A percentile compares a stretch with the other conserved stretches of the same genome.
phyloP scores from a whole-genome alignment of 1,140 invertebrate species.

The Dendrolimus kikuchii region DNA sequence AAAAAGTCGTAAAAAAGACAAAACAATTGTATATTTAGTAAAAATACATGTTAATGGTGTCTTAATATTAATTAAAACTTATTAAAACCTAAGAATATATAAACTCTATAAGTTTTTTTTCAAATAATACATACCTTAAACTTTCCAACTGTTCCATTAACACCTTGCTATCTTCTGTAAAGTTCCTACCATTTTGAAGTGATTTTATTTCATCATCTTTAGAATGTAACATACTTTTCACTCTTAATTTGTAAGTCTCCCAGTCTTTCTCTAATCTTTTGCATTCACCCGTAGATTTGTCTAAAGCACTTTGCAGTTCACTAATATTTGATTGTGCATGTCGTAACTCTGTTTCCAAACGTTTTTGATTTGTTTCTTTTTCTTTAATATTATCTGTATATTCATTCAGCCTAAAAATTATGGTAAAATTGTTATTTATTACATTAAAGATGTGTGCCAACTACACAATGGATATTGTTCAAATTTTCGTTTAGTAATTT shows the following conservation, averaged over 20 bases:
- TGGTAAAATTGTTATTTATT: background rate
- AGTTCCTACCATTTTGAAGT: slow-evolving; percentile 36
- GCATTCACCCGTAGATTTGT: slow-evolving; percentile 40
- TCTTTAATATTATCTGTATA: slow-evolving; percentile 28
- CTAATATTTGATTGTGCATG: slow-evolving; percentile 41
- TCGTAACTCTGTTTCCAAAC: slow-evolving; percentile 52
- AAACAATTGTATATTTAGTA: too few relatives aligned
- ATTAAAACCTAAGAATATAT: slow-evolving; percentile 7
- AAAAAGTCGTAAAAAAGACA: too few relatives aligned
- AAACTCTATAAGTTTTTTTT: slow-evolving; percentile 5
- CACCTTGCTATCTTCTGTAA: slow-evolving; percentile 44
- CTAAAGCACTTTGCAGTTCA: slow-evolving; percentile 39
- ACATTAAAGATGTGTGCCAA: too few relatives aligned
- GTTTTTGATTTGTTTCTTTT: slow-evolving; percentile 29
- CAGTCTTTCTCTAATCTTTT: slow-evolving; percentile 48
- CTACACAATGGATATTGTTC: too few relatives aligned
- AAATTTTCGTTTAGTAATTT: too few relatives aligned
- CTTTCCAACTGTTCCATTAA: slow-evolving; percentile 43
- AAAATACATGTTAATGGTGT: too few relatives aligned
- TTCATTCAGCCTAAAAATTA: slow-evolving; percentile 32
- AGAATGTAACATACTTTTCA: slow-evolving; percentile 47
- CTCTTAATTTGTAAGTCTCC: slow-evolving; percentile 55
- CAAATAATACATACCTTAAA: slow-evolving; percentile 34
- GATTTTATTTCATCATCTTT: slow-evolving; percentile 55
- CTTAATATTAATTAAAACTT: background rate